Conservation (phyloP, 2,113 vertebrate species). For the Campylomormyrus tamandua region DNA sequence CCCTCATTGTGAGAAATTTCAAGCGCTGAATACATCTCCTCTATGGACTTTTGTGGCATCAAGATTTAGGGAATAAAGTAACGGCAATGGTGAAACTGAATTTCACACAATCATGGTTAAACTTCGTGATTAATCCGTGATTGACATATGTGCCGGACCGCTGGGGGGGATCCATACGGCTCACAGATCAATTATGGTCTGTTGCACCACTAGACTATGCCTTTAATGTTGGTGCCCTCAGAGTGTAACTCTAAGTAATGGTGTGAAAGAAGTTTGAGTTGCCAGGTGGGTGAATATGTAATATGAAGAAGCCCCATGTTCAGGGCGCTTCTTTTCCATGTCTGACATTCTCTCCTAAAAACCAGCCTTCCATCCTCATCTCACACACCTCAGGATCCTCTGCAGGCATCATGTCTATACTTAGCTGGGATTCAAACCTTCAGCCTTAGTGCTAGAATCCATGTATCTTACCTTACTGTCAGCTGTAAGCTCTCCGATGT, state of each 20-base stretch:
- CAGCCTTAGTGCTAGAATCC: neutral
- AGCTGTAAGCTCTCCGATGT: neutral
- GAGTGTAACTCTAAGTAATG: neutral
- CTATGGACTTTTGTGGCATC: too few species aligned
- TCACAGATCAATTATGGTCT: neutral
- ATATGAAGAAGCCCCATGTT: neutral
- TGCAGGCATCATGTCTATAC: neutral
- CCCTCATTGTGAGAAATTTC: too few species aligned
- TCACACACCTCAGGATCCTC: neutral
- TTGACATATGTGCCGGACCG: too few species aligned
- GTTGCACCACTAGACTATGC: too few species aligned
- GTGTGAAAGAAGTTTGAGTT: neutral
- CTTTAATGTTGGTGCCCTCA: neutral
- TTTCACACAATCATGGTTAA: neutral
- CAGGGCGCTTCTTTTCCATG: neutral
- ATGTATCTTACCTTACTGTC: neutral
- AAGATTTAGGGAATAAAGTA: too few species aligned
- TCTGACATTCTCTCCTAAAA: neutral
- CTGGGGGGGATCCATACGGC: neutral
- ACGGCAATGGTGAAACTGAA: neutral
- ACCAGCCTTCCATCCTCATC: neutral
- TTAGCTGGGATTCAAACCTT: neutral
- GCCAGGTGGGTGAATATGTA: neutral
- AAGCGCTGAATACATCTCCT: too few species aligned
- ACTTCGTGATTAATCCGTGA: neutral